Percentiles rank a stretch among this genome's conserved stretches.
These are phyloP conservation scores for Metopia argyrocephala DNA, from an alignment of 2,888 invertebrate species.

Conservation along the genomic window DNA sequence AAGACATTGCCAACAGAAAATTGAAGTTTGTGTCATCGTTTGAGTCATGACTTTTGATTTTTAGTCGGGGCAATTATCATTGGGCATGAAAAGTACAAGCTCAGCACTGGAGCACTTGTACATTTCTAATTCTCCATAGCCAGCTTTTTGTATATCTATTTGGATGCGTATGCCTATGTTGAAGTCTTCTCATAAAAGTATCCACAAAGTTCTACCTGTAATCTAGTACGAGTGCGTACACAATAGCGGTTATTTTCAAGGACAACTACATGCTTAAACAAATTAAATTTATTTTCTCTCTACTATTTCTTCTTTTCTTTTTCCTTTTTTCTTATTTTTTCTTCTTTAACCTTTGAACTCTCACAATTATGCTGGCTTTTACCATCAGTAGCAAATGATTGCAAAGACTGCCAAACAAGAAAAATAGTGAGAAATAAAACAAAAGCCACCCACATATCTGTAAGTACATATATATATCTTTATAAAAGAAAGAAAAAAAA, in stretches of 20 bases:
- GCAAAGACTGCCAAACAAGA: neutral
- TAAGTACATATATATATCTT: neutral
- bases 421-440: neutral
- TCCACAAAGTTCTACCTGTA: neutral
- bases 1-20: too few species aligned
- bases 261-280: slow-evolving; percentile 13
- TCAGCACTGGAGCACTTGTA: too few species aligned
- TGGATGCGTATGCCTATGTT: neutral
- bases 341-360: neutral
- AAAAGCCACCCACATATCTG: slow-evolving; percentile 27
- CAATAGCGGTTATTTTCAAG: slow-evolving; percentile 21
- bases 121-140: too few species aligned
- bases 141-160: too few species aligned
- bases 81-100: too few species aligned
- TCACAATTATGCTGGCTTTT: slow-evolving; percentile 12
- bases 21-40: too few species aligned
- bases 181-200: neutral
- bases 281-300: neutral
- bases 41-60: too few species aligned
- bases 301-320: neutral
- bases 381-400: neutral
- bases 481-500: slow-evolving; percentile 12
- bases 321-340: neutral
- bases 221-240: neutral
- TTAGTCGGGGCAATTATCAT: too few species aligned